These are phyloP conservation scores for Melanaphis sacchari DNA, from an alignment of 1,140 invertebrate species.

Conservation along the genomic window DNA sequence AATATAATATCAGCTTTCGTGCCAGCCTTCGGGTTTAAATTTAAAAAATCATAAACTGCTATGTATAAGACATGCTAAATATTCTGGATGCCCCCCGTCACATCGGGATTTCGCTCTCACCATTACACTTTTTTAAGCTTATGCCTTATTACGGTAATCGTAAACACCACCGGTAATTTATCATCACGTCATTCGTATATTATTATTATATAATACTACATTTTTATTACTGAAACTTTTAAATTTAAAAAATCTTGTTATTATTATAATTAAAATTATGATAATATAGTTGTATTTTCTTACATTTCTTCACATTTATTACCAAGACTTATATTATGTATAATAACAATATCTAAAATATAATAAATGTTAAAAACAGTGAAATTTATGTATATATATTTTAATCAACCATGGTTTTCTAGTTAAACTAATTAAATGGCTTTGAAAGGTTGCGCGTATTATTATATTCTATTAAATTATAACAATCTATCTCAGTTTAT, in stretches of 20 bases:
- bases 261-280: constrained; percentile 13
- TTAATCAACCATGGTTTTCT: neutral
- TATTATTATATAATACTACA: neutral
- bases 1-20: neutral
- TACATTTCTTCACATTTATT: neutral
- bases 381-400: neutral
- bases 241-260: neutral
- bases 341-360: neutral
- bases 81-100: neutral
- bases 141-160: constrained; percentile 20
- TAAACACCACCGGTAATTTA: neutral
- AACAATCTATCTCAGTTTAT: neutral
- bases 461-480: neutral
- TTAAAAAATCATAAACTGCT: constrained; percentile 20
- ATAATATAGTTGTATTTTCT: neutral
- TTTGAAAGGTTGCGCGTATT: neutral
- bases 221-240: neutral
- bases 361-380: neutral
- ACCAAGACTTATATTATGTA: neutral
- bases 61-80: neutral
- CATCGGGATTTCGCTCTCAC: neutral
- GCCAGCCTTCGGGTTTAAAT: neutral
- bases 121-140: neutral
- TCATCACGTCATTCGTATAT: neutral
- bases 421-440: neutral